Conservation (phyloP, 2,888 invertebrate genomes). For the Formica aserva region DNA sequence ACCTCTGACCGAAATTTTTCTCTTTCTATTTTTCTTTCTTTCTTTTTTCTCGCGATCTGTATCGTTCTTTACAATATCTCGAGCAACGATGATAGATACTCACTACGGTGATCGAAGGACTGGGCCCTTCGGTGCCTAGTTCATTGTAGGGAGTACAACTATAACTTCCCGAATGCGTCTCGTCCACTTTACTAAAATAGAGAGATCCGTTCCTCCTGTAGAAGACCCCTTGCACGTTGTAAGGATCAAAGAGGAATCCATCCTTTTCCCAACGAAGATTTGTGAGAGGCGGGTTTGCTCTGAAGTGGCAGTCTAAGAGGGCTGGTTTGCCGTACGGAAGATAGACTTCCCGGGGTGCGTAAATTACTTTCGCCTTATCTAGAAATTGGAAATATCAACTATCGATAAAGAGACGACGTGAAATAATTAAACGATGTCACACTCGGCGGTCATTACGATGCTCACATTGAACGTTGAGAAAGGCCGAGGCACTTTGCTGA, state of each 20-base stretch:
- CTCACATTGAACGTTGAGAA: conserved; percentile 97
- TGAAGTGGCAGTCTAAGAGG: conserved; percentile 95
- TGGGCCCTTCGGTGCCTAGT: conserved; percentile 94
- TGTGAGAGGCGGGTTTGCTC: conserved; percentile 96
- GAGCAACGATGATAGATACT: conserved; percentile 50
- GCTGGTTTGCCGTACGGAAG: conserved; percentile 94
- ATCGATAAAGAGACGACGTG: not conserved
- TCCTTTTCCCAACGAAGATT: conserved; percentile 97
- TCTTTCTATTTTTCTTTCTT: not conserved
- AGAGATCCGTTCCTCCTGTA: conserved; percentile 94
- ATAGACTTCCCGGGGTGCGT: conserved; percentile 93
- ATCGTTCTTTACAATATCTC: not conserved
- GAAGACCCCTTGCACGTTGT: conserved; percentile 94
- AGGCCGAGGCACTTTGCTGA: conserved; percentile 93
- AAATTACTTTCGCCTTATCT: conserved; percentile 97
- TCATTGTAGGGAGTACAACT: conserved; percentile 97
- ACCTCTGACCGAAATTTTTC: not conserved
- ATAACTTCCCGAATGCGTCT: conserved; percentile 94
- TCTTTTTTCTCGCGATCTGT: not conserved
- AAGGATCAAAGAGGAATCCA: conserved; percentile 95
- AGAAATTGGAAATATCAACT: conserved; percentile 56
- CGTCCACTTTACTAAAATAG: conserved; percentile 93
- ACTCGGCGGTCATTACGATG: not conserved
- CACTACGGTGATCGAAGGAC: conserved; percentile 92
- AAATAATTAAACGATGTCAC: not conserved